Base-by-base conservation (phyloP, 2,888 invertebrate species). In the Sericinus montela region DNA sequence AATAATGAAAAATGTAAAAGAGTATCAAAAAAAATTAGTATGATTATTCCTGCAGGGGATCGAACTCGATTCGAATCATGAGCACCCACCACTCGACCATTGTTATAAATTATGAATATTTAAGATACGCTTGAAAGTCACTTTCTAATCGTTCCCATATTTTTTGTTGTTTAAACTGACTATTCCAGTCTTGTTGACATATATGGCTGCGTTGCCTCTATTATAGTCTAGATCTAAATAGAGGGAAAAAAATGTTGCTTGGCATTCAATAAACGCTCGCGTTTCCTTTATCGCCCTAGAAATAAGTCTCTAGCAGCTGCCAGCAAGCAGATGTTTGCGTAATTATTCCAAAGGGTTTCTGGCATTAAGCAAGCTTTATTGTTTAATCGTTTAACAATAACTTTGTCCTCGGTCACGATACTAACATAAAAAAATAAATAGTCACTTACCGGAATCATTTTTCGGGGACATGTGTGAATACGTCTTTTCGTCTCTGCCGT, bases 371-470 rank as follows among this genome's bases (percentile, higher is more conserved):
- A 42, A 50, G 51, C 48, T 38, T 29, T 32, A 44, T 54, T 56
- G 52, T 53, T 56, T 58, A 55, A 59, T 55, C 55, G 54, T 52
- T 50, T 52, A 35, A 39, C 45, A 51, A 53, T 47, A 51, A 35
- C 36, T 51, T 15, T n/a, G n/a, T n/a, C n/a, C n/a, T n/a, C n/a
- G n/a, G n/a, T n/a, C n/a, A n/a, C n/a, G n/a, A 50, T 52, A 55
- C 44, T 50, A 54, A 47, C 47, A 50, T 15, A 39, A 50, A 42
- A 37, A 32, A 34, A 37, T 40, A 38, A 32, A 45, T 45, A 16
- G 29, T 11, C 30, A 72, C 84, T 80, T 58, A 87, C 87, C 82
- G 87, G 87, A 73, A 87, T 87, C 87, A 87, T 87, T 67, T 68
- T 80, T 67, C 71, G 79, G 58, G 80, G 76, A 85, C 87, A 87